phyloP scores from a whole-genome alignment of 2,888 invertebrate species.

The Sturmia bella region DNA sequence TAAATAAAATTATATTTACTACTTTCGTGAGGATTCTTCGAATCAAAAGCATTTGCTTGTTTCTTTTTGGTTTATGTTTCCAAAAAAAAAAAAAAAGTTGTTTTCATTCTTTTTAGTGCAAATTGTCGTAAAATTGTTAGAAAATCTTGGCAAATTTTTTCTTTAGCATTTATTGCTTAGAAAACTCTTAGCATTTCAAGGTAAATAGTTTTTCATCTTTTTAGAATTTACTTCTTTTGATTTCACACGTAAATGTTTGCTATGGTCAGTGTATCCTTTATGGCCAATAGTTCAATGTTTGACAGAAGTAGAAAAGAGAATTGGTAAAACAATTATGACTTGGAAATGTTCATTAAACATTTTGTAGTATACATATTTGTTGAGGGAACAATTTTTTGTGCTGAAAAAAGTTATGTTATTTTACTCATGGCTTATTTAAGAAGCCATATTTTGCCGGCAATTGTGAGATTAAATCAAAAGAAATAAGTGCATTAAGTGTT shows the following conservation, averaged over 20 bases:
- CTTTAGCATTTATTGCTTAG: conserved; percentile 23
- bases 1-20: conserved; percentile 39
- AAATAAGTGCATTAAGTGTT: too few species aligned
- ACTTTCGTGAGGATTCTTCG: not conserved
- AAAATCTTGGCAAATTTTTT: conserved; percentile 71
- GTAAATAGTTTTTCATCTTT: conserved; percentile 27
- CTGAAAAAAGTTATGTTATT: too few species aligned
- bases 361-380: too few species aligned
- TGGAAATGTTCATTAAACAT: too few species aligned
- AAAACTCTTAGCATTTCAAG: conserved; percentile 48
- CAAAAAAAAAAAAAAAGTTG: too few species aligned
- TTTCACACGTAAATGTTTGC: conserved; percentile 7
- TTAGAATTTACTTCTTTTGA: not conserved
- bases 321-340: too few species aligned
- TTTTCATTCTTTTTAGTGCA: conserved; percentile 20
- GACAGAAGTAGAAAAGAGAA: too few species aligned
- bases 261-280: conserved; percentile 3
- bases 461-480: too few species aligned
- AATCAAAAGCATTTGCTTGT: conserved; percentile 9
- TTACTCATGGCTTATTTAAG: too few species aligned
- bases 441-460: too few species aligned
- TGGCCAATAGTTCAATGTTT: too few species aligned
- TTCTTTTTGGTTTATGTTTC: not conserved
- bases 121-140: conserved; percentile 78
- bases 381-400: too few species aligned